A percentile compares a stretch with the other conserved stretches of the same genome.
Conservation (phyloP, 2,113 vertebrate genomes). For the Lepus americanus region DNA sequence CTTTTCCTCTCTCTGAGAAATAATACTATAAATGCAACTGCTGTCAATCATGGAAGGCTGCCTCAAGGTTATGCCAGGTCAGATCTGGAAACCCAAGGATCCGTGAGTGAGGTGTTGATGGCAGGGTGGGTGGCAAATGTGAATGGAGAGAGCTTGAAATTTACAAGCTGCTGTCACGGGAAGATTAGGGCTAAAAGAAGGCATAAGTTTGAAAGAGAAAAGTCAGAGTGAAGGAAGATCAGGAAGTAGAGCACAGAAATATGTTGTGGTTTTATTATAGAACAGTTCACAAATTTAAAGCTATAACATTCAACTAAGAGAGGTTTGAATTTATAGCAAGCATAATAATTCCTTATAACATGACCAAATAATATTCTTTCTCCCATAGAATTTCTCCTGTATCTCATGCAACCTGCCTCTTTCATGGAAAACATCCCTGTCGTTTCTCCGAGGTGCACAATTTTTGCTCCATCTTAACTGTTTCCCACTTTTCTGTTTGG, state of each 20-base stretch:
- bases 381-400: not conserved
- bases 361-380: slow-evolving; percentile 20
- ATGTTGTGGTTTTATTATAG: slow-evolving; percentile 53
- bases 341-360: not conserved
- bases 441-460: not conserved
- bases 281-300: slow-evolving; percentile 56
- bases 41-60: slow-evolving; percentile 75
- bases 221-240: slow-evolving; percentile 60
- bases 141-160: slow-evolving; percentile 72
- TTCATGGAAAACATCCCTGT: not conserved
- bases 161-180: slow-evolving; percentile 75
- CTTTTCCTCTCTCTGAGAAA: slow-evolving; percentile 72
- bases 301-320: slow-evolving; percentile 9
- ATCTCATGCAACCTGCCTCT: too few relatives aligned
- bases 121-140: slow-evolving; percentile 68
- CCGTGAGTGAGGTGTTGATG: slow-evolving; percentile 72
- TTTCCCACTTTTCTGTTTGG: slow-evolving; percentile 15
- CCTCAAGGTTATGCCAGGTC: slow-evolving; percentile 80
- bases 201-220: slow-evolving; percentile 50
- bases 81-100: slow-evolving; percentile 75
- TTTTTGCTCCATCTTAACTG: slow-evolving; percentile 44
- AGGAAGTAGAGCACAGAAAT: slow-evolving; percentile 54
- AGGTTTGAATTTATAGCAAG: slow-evolving; percentile 26
- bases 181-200: slow-evolving; percentile 72
- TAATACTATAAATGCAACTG: slow-evolving; percentile 73